Evolutionary conservation across 1,140 invertebrate species (phyloP).

Genomic region (Lucilia sericata): DNA sequence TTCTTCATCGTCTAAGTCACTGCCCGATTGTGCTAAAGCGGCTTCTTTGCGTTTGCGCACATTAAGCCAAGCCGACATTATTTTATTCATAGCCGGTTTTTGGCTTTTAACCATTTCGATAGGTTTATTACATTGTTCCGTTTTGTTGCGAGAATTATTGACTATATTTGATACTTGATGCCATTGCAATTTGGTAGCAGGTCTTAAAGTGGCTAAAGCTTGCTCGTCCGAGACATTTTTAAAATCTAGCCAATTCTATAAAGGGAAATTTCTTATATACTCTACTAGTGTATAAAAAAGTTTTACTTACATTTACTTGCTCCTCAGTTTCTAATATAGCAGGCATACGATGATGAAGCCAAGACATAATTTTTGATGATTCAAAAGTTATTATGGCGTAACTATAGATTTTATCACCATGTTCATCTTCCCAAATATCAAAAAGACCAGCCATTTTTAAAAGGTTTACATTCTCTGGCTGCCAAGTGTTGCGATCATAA

Average conservation of each 20-base stretch:
- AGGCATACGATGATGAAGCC: slow-evolving; percentile 85
- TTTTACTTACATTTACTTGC: slow-evolving; percentile 73
- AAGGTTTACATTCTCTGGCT: slow-evolving; percentile 73
- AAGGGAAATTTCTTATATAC: slow-evolving; percentile 44
- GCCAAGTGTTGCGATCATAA: slow-evolving; percentile 72
- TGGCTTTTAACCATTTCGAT: slow-evolving; percentile 56
- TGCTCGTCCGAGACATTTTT: slow-evolving; percentile 71
- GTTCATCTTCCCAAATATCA: slow-evolving; percentile 75
- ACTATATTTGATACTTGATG: slow-evolving; percentile 79
- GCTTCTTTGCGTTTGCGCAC: slow-evolving; percentile 52
- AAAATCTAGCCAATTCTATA: slow-evolving; percentile 79
- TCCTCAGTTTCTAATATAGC: slow-evolving; percentile 78
- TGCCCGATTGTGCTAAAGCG: slow-evolving; percentile 48
- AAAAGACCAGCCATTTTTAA: slow-evolving; percentile 84
- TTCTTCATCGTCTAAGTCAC: slow-evolving; percentile 40
- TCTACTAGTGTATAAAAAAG: not conserved
- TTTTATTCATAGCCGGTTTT: slow-evolving; percentile 54
- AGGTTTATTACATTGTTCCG: slow-evolving; percentile 75
- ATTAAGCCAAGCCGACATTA: slow-evolving; percentile 59
- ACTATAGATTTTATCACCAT: slow-evolving; percentile 75
- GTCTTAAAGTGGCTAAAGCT: slow-evolving; percentile 71
- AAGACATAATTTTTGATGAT: slow-evolving; percentile 76
- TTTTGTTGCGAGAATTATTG: slow-evolving; percentile 80
- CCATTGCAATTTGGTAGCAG: slow-evolving; percentile 72
- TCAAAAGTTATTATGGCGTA: slow-evolving; percentile 85